A percentile compares a stretch with the other conserved stretches of the same genome.
Conservation (phyloP, 2,888 invertebrate species). For the Dendrolimus houi region DNA sequence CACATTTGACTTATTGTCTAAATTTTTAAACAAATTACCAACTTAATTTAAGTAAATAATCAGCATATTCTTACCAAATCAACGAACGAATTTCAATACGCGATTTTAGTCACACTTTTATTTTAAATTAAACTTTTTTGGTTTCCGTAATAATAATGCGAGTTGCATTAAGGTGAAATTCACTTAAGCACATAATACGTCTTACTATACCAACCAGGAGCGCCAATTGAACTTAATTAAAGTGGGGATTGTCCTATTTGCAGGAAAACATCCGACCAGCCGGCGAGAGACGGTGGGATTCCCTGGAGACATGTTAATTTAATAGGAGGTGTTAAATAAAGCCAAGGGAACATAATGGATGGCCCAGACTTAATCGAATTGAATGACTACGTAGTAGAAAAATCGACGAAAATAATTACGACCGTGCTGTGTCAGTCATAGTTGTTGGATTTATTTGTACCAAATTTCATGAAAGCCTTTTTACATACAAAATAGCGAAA, state of each 20-base stretch:
- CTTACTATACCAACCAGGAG: slow-evolving; percentile 8
- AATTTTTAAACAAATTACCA: too few relatives aligned
- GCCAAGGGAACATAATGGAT: neutral
- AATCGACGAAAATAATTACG: neutral
- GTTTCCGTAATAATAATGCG: too few relatives aligned
- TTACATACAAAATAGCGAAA: too few relatives aligned
- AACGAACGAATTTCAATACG: too few relatives aligned
- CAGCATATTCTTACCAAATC: too few relatives aligned
- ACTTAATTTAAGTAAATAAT: too few relatives aligned
- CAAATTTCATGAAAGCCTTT: too few relatives aligned
- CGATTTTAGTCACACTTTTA: too few relatives aligned
- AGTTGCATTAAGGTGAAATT: neutral
- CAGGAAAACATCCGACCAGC: neutral
- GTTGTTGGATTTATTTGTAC: too few relatives aligned
- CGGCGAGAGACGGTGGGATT: neutral
- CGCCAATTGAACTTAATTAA: slow-evolving; percentile 19
- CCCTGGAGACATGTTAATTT: neutral
- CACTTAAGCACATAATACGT: slow-evolving; percentile 16
- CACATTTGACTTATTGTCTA: too few relatives aligned
- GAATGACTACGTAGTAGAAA: neutral
- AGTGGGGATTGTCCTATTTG: slow-evolving; percentile 10
- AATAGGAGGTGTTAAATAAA: neutral
- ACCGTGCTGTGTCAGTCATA: too few relatives aligned
- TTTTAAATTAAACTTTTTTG: too few relatives aligned
- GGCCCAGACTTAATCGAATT: neutral